Base-by-base conservation (phyloP, 2,113 vertebrate genomes). In the Ariopsis seemanni region DNA sequence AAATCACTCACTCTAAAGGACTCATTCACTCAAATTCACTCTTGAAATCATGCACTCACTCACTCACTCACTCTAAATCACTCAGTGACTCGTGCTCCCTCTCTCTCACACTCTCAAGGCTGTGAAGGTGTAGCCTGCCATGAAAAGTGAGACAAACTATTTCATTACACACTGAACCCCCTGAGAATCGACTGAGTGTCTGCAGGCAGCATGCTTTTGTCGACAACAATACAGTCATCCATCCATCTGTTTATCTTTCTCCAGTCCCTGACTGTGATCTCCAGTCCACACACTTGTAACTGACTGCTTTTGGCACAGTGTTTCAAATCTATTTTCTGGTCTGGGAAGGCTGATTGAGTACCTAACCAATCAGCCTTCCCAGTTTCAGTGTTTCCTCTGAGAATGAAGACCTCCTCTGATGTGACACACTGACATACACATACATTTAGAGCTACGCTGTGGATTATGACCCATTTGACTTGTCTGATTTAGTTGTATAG, bases 211-310 rank as follows among this genome's bases (percentile, higher is more conserved):
- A 14, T 22, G 42, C 17, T 81, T 88, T 83, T 86, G 87, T 80
- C 71, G 9, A 30, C 55, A 89, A 91, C 86, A 92, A 93, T 92
- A 91, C 91, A 92, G 90, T 84, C 88, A 91, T 90, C 91, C 48
- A 80, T 93, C 91, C 90, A 88, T 87, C 88, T 90, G 83, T 92
- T 91, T 93, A 89, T 90, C 92, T 92, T 86, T 84, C 87, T 91
- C 34, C 53, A 42, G 50, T 55, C 65, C 52, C 42, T 57, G 48
- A 14, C 20, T 65, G 69, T 85, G 87, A 85, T 74, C 42, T 74
- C 57, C 10, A 58, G 55, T 22, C 88, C 79, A 86, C 67, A 84
- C 48, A 71, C 71, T 60, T 84, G 86, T 77, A 75, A 75, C 82
- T 57, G 82, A 65, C 60, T 67, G 71, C n/a, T 14, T 50, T 0